phyloP scores from a whole-genome alignment of 2,888 invertebrate genomes.

The Drosophila sordidapex region DNA sequence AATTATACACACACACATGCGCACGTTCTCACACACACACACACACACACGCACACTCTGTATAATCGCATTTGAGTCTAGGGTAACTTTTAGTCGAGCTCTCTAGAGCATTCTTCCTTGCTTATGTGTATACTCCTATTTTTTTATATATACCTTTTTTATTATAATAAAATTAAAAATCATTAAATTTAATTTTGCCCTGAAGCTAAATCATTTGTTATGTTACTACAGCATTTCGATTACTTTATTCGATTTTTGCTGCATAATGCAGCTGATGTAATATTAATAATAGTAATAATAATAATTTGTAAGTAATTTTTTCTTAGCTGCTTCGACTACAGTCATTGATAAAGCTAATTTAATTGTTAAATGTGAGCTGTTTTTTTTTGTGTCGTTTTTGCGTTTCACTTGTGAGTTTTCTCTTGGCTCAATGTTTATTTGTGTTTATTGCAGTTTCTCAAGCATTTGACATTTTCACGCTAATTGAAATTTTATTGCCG shows the following conservation, averaged over 20 bases:
- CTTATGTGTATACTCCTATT: not conserved
- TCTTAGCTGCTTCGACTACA: not conserved
- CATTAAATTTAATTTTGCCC: not conserved
- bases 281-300: not conserved
- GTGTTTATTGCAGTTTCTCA: conserved; percentile 39
- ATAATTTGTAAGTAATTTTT: not conserved
- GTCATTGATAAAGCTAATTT: conserved; percentile 9
- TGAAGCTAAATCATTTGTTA: not conserved
- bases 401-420: conserved; percentile 31
- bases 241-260: not conserved
- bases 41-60: not conserved
- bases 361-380: not conserved
- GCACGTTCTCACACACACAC: not conserved
- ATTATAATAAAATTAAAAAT: not conserved
- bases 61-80: not conserved
- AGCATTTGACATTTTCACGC: conserved; percentile 55
- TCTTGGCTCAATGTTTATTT: conserved; percentile 22
- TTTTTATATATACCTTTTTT: not conserved
- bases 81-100: not conserved
- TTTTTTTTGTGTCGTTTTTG: conserved; percentile 3
- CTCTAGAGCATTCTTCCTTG: not conserved
- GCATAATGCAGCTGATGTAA: not conserved
- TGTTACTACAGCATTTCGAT: not conserved
- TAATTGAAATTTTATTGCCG: conserved; percentile 72
- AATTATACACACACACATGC: not conserved